Conservation (phyloP, 2,113 vertebrate species). For the Sardina pilchardus region DNA sequence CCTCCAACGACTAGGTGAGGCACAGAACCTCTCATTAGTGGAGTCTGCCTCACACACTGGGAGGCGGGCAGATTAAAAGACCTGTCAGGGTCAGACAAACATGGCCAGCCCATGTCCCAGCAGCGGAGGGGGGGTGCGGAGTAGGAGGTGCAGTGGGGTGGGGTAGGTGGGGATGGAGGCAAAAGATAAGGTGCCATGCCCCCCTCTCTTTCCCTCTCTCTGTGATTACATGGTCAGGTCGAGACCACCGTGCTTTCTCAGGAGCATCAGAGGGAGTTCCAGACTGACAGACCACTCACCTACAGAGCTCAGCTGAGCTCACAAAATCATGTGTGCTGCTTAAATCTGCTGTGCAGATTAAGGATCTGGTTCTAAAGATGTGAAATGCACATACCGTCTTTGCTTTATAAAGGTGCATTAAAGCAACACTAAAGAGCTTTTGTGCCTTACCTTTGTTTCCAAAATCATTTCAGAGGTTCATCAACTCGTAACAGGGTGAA, state of each 20-base stretch:
- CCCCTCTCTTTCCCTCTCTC: not conserved
- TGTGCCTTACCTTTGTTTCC: too few relatives aligned
- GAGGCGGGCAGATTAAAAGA: constrained; percentile 61
- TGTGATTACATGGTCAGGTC: not conserved
- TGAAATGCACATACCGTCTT: not conserved
- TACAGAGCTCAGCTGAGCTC: not conserved
- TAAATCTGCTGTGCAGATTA: too few relatives aligned
- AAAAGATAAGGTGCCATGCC: not conserved
- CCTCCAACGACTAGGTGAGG: constrained; percentile 52
- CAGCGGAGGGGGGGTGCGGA: constrained; percentile 18
- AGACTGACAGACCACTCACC: not conserved
- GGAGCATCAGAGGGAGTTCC: not conserved
- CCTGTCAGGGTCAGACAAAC: constrained; percentile 58
- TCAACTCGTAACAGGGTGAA: too few relatives aligned
- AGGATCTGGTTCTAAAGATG: not conserved
- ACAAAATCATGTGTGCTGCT: not conserved
- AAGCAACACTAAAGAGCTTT: too few relatives aligned
- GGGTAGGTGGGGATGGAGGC: not conserved
- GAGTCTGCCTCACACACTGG: constrained; percentile 53
- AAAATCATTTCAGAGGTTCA: too few relatives aligned
- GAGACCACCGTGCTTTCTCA: not conserved
- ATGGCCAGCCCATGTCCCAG: constrained; percentile 40
- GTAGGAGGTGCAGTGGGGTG: constrained; percentile 32
- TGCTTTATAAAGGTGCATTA: not conserved
- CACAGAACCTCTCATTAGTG: constrained; percentile 56